Base-by-base conservation (phyloP, 2,113 vertebrate species). In the Cichladusa arquata region DNA sequence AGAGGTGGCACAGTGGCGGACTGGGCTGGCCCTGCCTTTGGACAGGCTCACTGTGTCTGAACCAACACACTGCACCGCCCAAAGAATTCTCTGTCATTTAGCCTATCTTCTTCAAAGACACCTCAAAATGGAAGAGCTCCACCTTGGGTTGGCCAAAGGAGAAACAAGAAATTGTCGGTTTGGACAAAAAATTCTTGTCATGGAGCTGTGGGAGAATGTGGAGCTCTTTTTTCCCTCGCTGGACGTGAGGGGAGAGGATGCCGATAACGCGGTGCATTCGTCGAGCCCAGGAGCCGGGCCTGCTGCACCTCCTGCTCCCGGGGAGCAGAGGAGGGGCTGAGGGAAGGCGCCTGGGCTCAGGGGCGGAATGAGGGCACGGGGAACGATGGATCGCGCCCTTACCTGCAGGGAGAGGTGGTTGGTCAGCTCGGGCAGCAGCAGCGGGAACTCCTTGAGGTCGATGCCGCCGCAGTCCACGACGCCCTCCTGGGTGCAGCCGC, bases 391-490 rank as follows among this genome's bases (percentile, higher is more conserved):
- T 20, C 14, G 13, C 51, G 22, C 36, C 60, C 86, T 88, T 81
- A 99, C 99, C 99, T 99, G 99, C 57, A 99, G 97, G 34, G 99
- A 99, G 65, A 99, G 98, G 82, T 99, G 99, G 33, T 98, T 98
- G 66, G 98, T 99, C 79, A 95, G 86, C 50, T 98, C 97, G 0
- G 99, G 98, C 79, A 99, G 95, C 57, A 97, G 96, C 3, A 95
- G 91, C 0, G 99, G 99, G 92, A 99, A 99, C 92, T 99, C 98
- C 4, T 95, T 98, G 67, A 99, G 98, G 96, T 99, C 98, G 11
- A 99, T 98, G 64, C 99, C 99, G 0, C 98, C 99, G 38, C 99
- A 99, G 97, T 99, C 99, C 95, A 99, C 99, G 7, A 98, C 98
- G 17, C 98, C 99, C 71, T 99, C 99, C 51, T 97, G 95, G 19